Evolutionary conservation across 2,113 vertebrate genomes (phyloP).

Genomic region (Oceanodroma tethys): DNA sequence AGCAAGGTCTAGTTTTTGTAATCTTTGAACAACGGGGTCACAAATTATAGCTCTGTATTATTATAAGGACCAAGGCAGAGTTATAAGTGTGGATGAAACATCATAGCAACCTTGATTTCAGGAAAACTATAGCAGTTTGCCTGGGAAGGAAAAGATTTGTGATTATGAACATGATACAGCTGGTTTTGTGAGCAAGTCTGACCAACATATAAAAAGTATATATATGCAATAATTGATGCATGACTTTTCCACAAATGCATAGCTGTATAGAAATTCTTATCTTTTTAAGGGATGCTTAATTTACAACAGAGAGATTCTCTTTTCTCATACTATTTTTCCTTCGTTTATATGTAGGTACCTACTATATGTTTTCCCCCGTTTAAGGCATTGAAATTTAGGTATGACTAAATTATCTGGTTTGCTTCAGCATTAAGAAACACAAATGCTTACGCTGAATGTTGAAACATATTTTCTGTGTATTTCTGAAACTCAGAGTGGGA

Average conservation of each 20-base stretch:
- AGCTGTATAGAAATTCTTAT: not conserved
- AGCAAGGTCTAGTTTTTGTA: not conserved
- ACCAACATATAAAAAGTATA: not conserved
- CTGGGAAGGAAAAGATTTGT: not conserved
- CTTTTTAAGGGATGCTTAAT: not conserved
- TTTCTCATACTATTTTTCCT: not conserved
- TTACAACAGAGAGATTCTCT: not conserved
- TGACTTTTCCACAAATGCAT: not conserved
- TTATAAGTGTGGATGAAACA: not conserved
- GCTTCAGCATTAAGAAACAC: not conserved
- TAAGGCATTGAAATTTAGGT: not conserved
- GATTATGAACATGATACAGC: not conserved
- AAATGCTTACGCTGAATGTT: not conserved
- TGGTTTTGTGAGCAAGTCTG: not conserved
- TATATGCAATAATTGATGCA: not conserved
- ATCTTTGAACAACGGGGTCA: not conserved
- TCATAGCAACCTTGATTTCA: not conserved
- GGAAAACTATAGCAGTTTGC: not conserved
- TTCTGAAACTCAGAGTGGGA: not conserved
- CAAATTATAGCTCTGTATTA: not conserved
- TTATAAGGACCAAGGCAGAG: not conserved
- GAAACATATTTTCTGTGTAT: not conserved
- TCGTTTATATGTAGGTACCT: not conserved
- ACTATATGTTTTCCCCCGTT: not conserved
- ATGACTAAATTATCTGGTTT: not conserved